A percentile compares a stretch with the other conserved stretches of the same genome.
These are phyloP conservation scores for Nephrotoma appendiculata DNA, from an alignment of 2,888 invertebrate species.

Conservation along the genomic window DNA sequence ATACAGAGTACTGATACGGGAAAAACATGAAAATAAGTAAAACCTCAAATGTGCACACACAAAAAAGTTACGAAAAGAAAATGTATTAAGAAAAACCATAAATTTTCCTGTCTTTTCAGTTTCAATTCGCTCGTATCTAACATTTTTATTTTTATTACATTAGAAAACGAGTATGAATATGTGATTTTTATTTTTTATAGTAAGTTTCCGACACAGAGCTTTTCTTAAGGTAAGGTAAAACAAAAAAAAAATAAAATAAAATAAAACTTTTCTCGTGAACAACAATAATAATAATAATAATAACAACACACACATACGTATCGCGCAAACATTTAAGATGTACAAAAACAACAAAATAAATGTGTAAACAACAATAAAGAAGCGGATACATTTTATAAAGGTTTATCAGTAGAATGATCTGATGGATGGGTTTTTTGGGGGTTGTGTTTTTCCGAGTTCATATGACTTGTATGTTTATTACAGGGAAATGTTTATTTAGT, in stretches of 20 bases:
- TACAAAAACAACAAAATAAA: not conserved
- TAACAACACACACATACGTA: not conserved
- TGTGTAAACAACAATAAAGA: not conserved
- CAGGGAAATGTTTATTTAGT: not conserved
- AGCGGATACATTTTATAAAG: not conserved
- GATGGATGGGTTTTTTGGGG: not conserved
- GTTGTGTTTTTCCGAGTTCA: not conserved
- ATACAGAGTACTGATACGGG: not conserved
- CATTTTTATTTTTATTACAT: not conserved
- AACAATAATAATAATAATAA: not conserved
- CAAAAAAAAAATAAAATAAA: not conserved
- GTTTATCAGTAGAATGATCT: not conserved
- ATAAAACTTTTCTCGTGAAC: not conserved
- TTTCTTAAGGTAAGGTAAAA: not conserved
- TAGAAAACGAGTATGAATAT: not conserved
- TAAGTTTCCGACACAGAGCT: not conserved
- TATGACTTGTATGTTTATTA: not conserved
- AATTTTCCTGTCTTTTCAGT: not conserved
- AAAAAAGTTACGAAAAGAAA: not conserved
- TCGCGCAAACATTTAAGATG: not conserved
- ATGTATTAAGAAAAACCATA: not conserved
- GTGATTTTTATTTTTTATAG: not conserved
- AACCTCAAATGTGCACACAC: not conserved
- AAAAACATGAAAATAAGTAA: not conserved
- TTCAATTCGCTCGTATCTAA: not conserved